phyloP scores from a whole-genome alignment of 2,888 invertebrate genomes.

The Xylota segnis region DNA sequence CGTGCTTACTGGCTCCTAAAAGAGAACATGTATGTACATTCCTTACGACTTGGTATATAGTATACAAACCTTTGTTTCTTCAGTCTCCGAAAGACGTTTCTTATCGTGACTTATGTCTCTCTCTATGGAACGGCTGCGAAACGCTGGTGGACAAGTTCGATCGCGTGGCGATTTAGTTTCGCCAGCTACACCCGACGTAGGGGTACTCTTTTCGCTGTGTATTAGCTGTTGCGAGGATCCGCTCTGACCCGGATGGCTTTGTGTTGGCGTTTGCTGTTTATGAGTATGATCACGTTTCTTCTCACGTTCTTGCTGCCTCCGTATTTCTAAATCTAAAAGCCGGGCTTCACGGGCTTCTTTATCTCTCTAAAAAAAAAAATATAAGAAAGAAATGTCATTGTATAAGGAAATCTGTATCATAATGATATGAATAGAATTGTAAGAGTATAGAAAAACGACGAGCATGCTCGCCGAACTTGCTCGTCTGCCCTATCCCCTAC shows the following conservation, averaged over 20 bases:
- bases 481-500: no score
- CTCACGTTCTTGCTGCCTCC: conserved; percentile 84
- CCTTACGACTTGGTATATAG: background rate
- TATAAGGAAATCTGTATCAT: no score
- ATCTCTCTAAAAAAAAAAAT: conserved; percentile 80
- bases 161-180: conserved; percentile 78
- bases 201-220: conserved; percentile 79
- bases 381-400: no score
- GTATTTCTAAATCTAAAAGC: conserved; percentile 84
- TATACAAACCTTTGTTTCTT: conserved; percentile 80
- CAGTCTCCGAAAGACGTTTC: conserved; percentile 82
- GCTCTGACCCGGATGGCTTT: conserved; percentile 79
- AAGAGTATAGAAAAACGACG: no score
- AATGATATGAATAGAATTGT: no score
- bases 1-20: conserved; percentile 83
- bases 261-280: conserved; percentile 79
- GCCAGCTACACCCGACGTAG: conserved; percentile 78
- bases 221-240: conserved; percentile 55
- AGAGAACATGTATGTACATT: conserved; percentile 21
- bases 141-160: conserved; percentile 82
- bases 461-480: no score
- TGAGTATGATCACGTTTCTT: conserved; percentile 83
- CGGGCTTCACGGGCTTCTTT: conserved; percentile 84
- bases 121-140: conserved; percentile 83
- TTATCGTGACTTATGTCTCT: conserved; percentile 81